A percentile compares a stretch with the other conserved stretches of the same genome.
Evolutionary conservation across 1,140 invertebrate genomes (phyloP).

Genomic region (Drosophila sp.): DNA sequence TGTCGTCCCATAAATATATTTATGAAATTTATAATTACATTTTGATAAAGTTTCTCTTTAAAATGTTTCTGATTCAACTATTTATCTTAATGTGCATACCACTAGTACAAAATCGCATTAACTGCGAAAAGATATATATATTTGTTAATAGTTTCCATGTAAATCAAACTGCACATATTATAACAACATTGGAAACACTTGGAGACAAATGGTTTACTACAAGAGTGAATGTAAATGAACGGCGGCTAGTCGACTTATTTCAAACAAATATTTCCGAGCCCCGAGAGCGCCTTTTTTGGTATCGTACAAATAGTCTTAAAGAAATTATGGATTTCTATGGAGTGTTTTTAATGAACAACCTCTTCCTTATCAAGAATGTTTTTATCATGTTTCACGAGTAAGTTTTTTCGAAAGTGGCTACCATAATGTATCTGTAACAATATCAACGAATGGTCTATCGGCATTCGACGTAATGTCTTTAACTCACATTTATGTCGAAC

Average conservation of each 20-base stretch:
- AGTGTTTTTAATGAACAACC: constrained; percentile 1
- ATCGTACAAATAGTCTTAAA: constrained; percentile 17
- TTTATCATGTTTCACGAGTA: constrained; percentile 36
- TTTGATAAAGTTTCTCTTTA: no score
- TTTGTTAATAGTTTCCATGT: constrained; percentile 31
- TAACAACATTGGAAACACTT: constrained; percentile 31
- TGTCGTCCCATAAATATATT: no score
- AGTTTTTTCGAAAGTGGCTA: constrained; percentile 38
- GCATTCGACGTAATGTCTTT: constrained; percentile 2
- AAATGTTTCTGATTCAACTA: background rate
- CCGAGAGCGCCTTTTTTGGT: constrained; percentile 37
- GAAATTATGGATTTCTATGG: constrained; percentile 40
- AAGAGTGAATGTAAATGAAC: constrained; percentile 36
- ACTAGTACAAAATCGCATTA: background rate
- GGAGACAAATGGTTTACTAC: constrained; percentile 43
- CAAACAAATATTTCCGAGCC: constrained; percentile 45
- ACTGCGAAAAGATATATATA: constrained; percentile 12
- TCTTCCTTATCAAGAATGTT: constrained; percentile 41
- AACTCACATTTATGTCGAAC: constrained; percentile 29
- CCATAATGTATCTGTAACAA: constrained; percentile 11
- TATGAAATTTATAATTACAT: no score
- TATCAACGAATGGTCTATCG: constrained; percentile 30
- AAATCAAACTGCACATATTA: constrained; percentile 14
- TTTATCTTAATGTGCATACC: background rate
- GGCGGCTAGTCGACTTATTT: constrained; percentile 45